Conservation (phyloP, 2,888 invertebrate species). For the Synergus gifuensis region DNA sequence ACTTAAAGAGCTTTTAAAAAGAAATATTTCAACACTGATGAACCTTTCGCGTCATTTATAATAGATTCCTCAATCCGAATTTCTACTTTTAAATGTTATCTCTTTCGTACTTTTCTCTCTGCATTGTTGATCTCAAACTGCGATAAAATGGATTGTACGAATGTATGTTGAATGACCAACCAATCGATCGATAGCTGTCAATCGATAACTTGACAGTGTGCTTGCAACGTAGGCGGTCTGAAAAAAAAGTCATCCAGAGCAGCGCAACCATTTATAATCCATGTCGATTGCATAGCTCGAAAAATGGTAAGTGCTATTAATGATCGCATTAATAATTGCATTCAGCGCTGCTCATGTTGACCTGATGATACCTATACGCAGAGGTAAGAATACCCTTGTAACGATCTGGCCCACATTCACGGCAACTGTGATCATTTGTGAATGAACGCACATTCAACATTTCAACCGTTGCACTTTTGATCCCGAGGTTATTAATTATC, state of each 20-base stretch:
- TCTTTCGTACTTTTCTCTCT: not conserved
- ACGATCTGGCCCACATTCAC: slow-evolving; percentile 66
- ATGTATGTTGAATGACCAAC: not conserved
- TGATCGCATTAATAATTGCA: slow-evolving; percentile 69
- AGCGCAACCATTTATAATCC: slow-evolving; percentile 58
- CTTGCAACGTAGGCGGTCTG: slow-evolving; percentile 40
- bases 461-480: slow-evolving; percentile 63
- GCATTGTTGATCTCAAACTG: not conserved
- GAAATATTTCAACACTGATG: not conserved
- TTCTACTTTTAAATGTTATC: not conserved
- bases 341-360: slow-evolving; percentile 62
- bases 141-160: not conserved
- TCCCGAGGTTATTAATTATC: slow-evolving; percentile 66
- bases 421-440: slow-evolving; percentile 61
- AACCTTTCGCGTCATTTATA: not conserved
- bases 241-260: slow-evolving; percentile 40
- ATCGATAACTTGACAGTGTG: slow-evolving; percentile 34
- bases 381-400: slow-evolving; percentile 64
- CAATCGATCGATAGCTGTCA: not conserved
- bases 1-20: too few relatives aligned
- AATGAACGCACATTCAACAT: slow-evolving; percentile 65
- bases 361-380: slow-evolving; percentile 61
- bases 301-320: slow-evolving; percentile 68
- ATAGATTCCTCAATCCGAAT: not conserved
- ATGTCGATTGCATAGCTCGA: slow-evolving; percentile 63